These are phyloP conservation scores for Hippoglossus hippoglossus DNA, from an alignment of 2,797 vertebrate species.

Conservation along the genomic window DNA sequence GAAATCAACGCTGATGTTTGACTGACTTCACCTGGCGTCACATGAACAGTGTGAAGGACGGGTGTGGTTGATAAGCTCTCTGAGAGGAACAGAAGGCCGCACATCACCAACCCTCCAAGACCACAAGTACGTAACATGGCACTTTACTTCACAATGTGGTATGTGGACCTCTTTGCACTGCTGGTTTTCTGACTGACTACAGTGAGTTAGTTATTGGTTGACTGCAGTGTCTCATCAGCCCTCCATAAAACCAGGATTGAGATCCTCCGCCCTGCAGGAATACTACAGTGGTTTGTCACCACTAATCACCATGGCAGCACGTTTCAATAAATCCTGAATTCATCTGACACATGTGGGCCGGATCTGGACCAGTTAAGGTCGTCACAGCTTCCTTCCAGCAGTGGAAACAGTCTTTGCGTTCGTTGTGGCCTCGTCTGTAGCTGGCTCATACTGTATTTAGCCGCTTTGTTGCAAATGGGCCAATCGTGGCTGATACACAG, in stretches of 20 bases:
- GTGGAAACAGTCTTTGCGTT: not conserved
- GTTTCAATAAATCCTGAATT: not conserved
- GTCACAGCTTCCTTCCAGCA: not conserved
- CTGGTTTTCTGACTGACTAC: not conserved
- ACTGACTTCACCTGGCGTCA: not conserved
- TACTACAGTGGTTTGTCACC: not conserved
- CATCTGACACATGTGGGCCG: not conserved
- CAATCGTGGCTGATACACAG: not conserved
- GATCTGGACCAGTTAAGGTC: not conserved
- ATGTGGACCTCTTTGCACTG: not conserved
- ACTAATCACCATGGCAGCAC: not conserved
- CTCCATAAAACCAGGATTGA: not conserved
- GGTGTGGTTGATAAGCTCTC: not conserved
- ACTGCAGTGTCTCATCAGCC: not conserved
- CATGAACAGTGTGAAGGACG: not conserved
- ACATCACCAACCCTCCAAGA: not conserved
- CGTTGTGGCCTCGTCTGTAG: not conserved
- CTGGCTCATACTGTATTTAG: not conserved
- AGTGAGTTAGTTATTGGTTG: not conserved
- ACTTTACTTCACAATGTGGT: not conserved
- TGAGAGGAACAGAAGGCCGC: conserved; percentile 3
- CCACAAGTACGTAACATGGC: no score
- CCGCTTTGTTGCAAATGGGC: not conserved
- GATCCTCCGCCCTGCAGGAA: not conserved
- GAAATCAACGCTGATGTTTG: not conserved